Base-by-base conservation (phyloP, 37 sponge, comb jelly and placozoan species). In the Halichondria panicea region DNA sequence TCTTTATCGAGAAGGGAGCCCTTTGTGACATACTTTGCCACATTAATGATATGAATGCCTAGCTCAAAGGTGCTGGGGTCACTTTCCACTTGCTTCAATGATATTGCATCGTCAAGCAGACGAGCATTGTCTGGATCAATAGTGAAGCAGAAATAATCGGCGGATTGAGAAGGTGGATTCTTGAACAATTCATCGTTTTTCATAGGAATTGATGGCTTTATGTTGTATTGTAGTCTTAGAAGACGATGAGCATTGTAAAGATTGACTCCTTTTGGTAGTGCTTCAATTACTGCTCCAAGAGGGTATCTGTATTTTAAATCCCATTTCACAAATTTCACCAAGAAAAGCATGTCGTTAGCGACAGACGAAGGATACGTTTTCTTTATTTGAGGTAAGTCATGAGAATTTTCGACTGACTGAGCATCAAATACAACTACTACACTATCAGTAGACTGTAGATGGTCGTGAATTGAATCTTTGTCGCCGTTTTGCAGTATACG, bases 21-120 rank as follows among this genome's bases (percentile, higher is more conserved):
- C 1, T 32, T 4, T 7, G 43, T 25, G 0, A 85, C 68, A 28
- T 64, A 60, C 34, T 78, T 71, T 8, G 75, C 79, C 22, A 72
- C 79, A 69, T 82, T 77, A 30, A 73, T 43, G 15, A 91, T 82
- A 31, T 82, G 84, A 0, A 91, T 84, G 32, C 75, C 92, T 24
- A 91, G 43, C 65, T 82, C 33, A 68, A 80, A 91, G 6, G 19
- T n/a, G 32, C 63, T 44, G 22, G 25, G 58, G 4, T 8, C 43
- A 0, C 18, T 18, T 8, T 32, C 30, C 19, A 80, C 0, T 24
- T 21, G 61, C 4, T 24, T 41, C n/a, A 85, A 33, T 25, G 87
- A 76, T 15, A 91, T 24, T 19, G 91, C 91, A 91, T 91, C 87
- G 68, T 91, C 91, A 27, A 86, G 75, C 19, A 74, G 72, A 3